These are phyloP conservation scores for Cephus sareptanus DNA, from an alignment of 2,888 invertebrate species.

Conservation along the genomic window DNA sequence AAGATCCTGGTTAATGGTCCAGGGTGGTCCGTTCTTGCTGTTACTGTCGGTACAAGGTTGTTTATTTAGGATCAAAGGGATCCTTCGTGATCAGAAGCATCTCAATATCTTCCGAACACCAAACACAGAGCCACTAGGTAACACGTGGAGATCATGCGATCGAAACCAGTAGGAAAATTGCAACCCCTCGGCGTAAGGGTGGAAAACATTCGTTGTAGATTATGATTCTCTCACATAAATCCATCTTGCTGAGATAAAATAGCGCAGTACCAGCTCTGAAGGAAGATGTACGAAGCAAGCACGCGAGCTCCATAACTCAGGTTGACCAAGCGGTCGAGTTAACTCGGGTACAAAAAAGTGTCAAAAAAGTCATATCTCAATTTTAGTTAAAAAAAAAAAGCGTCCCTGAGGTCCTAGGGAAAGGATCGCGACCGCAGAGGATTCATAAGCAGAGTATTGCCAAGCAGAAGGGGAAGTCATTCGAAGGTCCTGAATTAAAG, in stretches of 20 bases:
- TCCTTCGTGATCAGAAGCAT: neutral
- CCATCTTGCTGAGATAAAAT: conserved; percentile 35
- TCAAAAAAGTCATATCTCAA: conserved; percentile 37
- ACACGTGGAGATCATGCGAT: neutral
- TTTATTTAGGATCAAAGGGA: neutral
- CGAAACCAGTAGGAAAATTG: neutral
- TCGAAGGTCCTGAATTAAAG: conserved; percentile 37
- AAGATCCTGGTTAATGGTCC: neutral
- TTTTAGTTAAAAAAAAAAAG: conserved; percentile 22
- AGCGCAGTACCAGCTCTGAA: conserved; percentile 11
- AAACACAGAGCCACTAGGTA: neutral
- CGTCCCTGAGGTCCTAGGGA: neutral
- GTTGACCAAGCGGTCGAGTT: neutral
- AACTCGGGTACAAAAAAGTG: neutral
- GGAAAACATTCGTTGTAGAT: conserved; percentile 19
- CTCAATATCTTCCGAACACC: neutral
- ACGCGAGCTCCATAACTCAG: conserved; percentile 49
- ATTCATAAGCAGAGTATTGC: conserved; percentile 14
- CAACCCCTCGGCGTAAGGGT: neutral
- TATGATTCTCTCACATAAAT: conserved; percentile 51
- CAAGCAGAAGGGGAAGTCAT: conserved; percentile 17
- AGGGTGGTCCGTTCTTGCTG: neutral
- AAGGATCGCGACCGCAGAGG: conserved; percentile 20
- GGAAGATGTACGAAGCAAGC: conserved; percentile 11
- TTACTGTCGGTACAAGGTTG: neutral